These are phyloP conservation scores for Lithodes maja DNA, from an alignment of 2,888 invertebrate species.

Conservation along the genomic window DNA sequence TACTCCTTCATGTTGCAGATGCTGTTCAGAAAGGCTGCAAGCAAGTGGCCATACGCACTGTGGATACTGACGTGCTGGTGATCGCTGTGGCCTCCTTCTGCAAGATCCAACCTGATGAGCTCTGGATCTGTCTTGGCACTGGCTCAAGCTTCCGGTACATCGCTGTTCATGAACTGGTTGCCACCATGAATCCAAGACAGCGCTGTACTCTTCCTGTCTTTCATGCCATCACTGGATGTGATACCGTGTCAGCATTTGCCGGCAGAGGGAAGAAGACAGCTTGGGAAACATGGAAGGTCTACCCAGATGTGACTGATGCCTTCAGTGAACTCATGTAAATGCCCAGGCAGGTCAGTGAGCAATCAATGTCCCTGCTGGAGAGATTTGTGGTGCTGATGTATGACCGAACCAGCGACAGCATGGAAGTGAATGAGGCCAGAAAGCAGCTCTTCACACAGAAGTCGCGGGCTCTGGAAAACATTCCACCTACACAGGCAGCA, in stretches of 20 bases:
- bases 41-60: neutral
- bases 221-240: conserved; percentile 43
- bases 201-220: conserved; percentile 17
- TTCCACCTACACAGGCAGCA: conserved; percentile 70
- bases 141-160: neutral
- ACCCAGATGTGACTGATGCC: neutral
- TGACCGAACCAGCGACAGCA: conserved; percentile 54
- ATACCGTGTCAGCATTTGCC: conserved; percentile 19
- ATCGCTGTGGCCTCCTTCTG: neutral
- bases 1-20: conserved; percentile 6
- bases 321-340: neutral
- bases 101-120: neutral
- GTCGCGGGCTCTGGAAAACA: conserved; percentile 21
- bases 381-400: conserved; percentile 66
- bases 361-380: conserved; percentile 4
- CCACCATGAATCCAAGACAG: neutral
- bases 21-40: conserved; percentile 12
- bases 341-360: neutral
- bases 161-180: conserved; percentile 26
- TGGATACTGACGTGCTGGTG: conserved; percentile 8
- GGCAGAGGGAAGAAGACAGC: conserved; percentile 44
- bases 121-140: neutral
- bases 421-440: conserved; percentile 69
- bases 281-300: conserved; percentile 38
- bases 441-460: conserved; percentile 67